Evolutionary conservation across 2,888 invertebrate species (phyloP), one percentile per base, ranked within the genome.

Genomic region (Quadroppia sp.): DNA sequence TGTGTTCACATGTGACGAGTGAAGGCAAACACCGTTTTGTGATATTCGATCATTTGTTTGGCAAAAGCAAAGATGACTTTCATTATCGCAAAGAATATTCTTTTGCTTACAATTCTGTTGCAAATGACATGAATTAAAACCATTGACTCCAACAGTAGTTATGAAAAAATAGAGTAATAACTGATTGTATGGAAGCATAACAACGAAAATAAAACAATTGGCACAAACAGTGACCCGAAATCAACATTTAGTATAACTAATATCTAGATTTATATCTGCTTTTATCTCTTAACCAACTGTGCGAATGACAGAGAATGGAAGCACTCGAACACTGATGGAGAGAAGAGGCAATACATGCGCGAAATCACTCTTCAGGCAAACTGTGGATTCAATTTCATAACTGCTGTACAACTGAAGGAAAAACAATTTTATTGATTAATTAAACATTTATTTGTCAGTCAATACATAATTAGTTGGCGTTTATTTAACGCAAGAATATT

Each of bases 71-170:
- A 64, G 7, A 36, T 64, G 36, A 20, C 36, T 64, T n/a, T 2
- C 7, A 2, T 36, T 36, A 36, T 64, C 32, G 36, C 61, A 64
- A 20, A 36, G n/a, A 36, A 64, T 6, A 2, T 20, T 3, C 1
- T 13, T 7, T 32, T 36, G 61, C 1, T 64, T 13, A 30, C 61
- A 64, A 30, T 36, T 40, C n/a, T 20, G 4, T 17, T 64, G 32
- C 61, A 64, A 36, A 13, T 64, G 61, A 64, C 61, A 64, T 15
- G 36, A 30, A 64, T 64, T 64, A 30, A 64, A 64, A 36, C 61
- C 2, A 36, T 36, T 36, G 61, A 36, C 36, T 20, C 9, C 15
- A 20, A 36, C 20, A 15, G 11, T n/a, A 9, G 28, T 20, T 28
- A 23, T 32, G 17, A 17, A 1, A 15, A 56, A 56, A 56, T 30